These are phyloP conservation scores for Antidorcas marsupialis DNA, from an alignment of 2,113 vertebrate species.

Conservation along the genomic window DNA sequence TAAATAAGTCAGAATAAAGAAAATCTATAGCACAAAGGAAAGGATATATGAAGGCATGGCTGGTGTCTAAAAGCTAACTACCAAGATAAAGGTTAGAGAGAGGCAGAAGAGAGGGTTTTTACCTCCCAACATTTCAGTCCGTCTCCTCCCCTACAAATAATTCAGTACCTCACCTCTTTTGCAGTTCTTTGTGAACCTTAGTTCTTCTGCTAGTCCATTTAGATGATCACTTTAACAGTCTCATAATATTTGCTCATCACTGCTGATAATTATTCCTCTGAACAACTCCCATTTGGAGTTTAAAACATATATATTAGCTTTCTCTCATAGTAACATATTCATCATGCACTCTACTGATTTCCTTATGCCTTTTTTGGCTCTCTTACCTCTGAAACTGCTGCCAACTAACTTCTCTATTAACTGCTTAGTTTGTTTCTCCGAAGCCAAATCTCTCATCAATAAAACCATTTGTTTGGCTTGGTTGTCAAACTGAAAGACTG, in stretches of 20 bases:
- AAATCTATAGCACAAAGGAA: background rate
- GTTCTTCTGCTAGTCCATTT: background rate
- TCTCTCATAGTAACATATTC: background rate
- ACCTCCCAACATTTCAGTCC: background rate
- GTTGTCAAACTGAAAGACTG: background rate
- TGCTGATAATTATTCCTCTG: background rate
- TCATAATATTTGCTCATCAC: background rate
- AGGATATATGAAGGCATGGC: background rate
- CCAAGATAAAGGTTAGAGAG: background rate
- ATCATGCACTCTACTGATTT: background rate
- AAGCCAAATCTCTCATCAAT: slow-evolving; percentile 32
- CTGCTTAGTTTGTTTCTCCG: slow-evolving; percentile 14
- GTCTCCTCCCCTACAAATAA: background rate
- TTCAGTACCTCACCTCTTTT: background rate
- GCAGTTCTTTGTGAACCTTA: background rate
- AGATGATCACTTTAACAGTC: background rate
- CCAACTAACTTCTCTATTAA: slow-evolving; percentile 41
- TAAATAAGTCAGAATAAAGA: background rate
- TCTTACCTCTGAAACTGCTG: background rate
- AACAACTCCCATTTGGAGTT: background rate
- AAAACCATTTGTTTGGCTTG: slow-evolving; percentile 34
- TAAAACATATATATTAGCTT: background rate
- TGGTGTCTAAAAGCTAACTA: background rate
- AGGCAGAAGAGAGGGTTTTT: background rate
- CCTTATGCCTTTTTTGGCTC: slow-evolving; percentile 16